Base-by-base conservation (phyloP, 2,888 invertebrate species). In the Horisme vitalbata region DNA sequence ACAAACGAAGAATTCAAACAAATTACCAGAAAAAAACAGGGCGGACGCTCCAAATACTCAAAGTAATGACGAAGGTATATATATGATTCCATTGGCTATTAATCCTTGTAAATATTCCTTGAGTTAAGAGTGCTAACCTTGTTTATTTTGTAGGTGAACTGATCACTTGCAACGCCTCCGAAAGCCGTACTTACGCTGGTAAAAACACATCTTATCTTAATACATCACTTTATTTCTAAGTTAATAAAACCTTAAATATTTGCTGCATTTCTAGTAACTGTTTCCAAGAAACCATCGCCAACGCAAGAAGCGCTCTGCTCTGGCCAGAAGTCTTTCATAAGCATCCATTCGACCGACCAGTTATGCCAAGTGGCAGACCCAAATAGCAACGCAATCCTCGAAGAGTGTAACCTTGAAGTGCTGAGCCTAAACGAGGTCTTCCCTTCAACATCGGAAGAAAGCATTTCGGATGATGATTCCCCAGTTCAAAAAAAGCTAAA, bases 321-420 rank as follows among this genome's bases (percentile, higher is more conserved):
- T 12, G 79, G 79, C 35, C 87, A 88, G 56, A 86, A 83, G 57
- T 87, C 88, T 1, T 89, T 88, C 57, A 88, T 88, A 59, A 87
- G 87, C 65, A 88, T 89, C 63, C 89, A 89, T 49, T 88, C 88
- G 13, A 89, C 88, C 20, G 89, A 89, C 60, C 85, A 83, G n/a
- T 68, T 83, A 45, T 85, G 83, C 62, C 84, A 84, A 72, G 67
- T 83, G 44, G 65, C 74, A 2, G 81, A 80, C 35, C 57, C 62
- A 6, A 74, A 76, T 23, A 79, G 71, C 44, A 52, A 71, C 2
- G 52, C 66, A 8, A 77, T 71, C 53, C 66, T 80, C 7, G 86
- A 84, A 9, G 85, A 85, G 57, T 87, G 87, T 57, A 87, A 87
- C 64, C 69, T 89, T 7, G 88, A 89, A 70, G 82, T 88, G 4